Evolutionary conservation across 1,140 invertebrate species (phyloP).

Genomic region (Aphelinus certus): DNA sequence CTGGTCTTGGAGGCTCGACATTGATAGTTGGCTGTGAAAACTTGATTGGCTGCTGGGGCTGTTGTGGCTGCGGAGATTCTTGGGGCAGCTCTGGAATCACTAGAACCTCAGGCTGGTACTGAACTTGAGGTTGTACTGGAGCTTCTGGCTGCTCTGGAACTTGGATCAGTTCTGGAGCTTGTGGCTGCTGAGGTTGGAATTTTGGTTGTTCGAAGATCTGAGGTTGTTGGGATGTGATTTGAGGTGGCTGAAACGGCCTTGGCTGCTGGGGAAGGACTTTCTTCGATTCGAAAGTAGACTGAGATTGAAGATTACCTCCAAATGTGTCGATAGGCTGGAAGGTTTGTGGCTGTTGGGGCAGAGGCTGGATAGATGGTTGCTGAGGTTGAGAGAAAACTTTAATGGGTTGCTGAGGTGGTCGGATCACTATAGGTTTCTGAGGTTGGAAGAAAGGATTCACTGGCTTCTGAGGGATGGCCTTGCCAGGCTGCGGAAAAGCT

Average conservation of each 20-base stretch:
- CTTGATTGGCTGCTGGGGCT: neutral
- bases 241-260: too few relatives aligned
- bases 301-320: too few relatives aligned
- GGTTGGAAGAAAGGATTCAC: neutral
- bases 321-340: neutral
- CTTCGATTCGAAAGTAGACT: too few relatives aligned
- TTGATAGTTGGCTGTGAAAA: neutral
- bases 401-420: neutral
- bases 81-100: neutral
- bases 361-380: neutral
- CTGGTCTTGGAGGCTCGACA: neutral
- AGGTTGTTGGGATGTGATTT: neutral
- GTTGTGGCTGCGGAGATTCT: neutral
- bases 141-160: neutral
- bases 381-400: neutral
- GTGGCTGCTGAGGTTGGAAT: neutral
- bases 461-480: neutral
- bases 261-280: neutral
- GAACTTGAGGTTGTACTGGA: slow-evolving; percentile 21
- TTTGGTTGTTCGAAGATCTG: neutral
- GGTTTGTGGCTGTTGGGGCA: neutral
- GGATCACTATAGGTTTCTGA: slow-evolving; percentile 5
- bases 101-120: neutral
- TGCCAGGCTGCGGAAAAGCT: neutral
- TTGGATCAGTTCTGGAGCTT: too few relatives aligned